These are phyloP conservation scores for Oceanodroma tethys DNA, from an alignment of 2,113 vertebrate species.

Conservation along the genomic window DNA sequence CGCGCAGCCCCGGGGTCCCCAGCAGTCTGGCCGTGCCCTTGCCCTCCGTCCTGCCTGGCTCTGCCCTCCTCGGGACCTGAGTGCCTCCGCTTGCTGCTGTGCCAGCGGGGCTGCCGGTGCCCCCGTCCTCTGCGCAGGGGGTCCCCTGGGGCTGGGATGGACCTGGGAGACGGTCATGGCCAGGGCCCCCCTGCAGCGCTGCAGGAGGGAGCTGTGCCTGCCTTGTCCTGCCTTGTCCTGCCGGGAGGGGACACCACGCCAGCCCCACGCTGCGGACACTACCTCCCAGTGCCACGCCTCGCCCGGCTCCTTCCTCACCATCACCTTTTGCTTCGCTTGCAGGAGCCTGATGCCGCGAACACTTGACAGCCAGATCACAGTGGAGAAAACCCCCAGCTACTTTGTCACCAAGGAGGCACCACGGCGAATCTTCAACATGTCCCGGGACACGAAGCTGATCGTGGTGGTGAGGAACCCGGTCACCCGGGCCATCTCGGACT, in stretches of 20 bases:
- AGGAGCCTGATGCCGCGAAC: constrained; percentile 94
- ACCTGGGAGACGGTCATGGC: neutral
- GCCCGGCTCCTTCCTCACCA: neutral
- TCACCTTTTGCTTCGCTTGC: neutral
- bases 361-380: constrained; percentile 88
- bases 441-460: constrained; percentile 87
- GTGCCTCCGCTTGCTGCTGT: fast-evolving
- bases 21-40: neutral
- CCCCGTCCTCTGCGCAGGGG: fast-evolving
- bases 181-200: neutral
- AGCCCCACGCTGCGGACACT: fast-evolving
- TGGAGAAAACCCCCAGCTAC: constrained; percentile 98
- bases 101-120: fast-evolving
- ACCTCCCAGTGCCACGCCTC: neutral
- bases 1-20: fast-evolving
- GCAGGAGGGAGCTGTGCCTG: neutral
- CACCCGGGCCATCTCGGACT: constrained; percentile 94
- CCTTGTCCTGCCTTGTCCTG: neutral
- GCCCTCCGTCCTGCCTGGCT: too few species aligned
- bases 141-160: neutral
- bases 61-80: fast-evolving
- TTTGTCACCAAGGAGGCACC: constrained; percentile 92
- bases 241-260: neutral
- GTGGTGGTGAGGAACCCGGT: constrained; percentile 95
- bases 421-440: constrained; percentile 87